Evolutionary conservation across 2,888 invertebrate species (phyloP), one percentile per base, ranked within the genome.

Genomic region (Prosopocoilus inquinatus): DNA sequence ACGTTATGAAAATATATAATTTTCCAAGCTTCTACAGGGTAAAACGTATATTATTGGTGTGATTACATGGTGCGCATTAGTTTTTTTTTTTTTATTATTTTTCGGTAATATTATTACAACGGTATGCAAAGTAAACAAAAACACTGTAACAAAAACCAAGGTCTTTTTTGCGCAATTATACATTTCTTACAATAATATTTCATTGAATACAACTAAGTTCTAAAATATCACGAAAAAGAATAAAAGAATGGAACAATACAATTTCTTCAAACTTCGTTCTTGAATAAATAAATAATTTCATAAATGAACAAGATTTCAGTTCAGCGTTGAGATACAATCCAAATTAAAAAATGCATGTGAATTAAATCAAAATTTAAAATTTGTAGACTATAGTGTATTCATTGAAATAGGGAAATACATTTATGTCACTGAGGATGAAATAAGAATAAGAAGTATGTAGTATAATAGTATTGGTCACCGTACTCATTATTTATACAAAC

Each of bases 61-160:
- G 69, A 70, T 66, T 66, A 68, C 67, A 71, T 74, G 70, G 73
- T 75, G 74, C 74, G 72, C 70, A 43, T 47, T 47, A 50, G 36
- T 56, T 43, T 8, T 16, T 28, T 53, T 16, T 52, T 43, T n/a
- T 50, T 49, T 47, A n/a, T n/a, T n/a, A n/a, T 51, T 50, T 54
- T 36, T 53, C 12, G 35, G 13, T 49, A 50, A 50, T 32, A 32
- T 54, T 50, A 12, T 13, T 11, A 41, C 13, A 11, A 13, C 15
- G 41, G 41, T 41, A 41, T 12, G 15, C 12, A 15, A 41, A 41
- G 3, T 41, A 41, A 41, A 41, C 13, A 1, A 41, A 49, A 49
- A 49, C 36, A 38, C 53, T 50, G 44, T 44, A 44, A 50, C 33
- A 20, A 47, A 39, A 32, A 20, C 53, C 47, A 53, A 46, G 33